Evolutionary conservation across 23 tunicate species (phyloP).

Genomic region (Ascidia mentula): DNA sequence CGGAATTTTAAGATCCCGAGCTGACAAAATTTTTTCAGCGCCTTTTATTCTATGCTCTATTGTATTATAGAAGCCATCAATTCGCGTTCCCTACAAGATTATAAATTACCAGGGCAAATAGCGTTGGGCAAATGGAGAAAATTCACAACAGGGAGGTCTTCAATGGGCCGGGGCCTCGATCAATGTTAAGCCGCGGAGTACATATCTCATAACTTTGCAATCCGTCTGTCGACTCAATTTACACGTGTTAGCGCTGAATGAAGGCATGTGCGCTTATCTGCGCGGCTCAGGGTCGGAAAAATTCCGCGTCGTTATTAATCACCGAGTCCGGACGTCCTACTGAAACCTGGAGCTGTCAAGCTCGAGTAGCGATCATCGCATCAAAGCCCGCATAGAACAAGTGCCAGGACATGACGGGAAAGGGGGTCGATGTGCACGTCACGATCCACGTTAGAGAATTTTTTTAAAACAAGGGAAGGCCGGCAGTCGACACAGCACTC

Average conservation of each 20-base stretch:
- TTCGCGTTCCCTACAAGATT: not conserved
- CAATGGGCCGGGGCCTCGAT: not conserved
- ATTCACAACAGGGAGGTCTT: not conserved
- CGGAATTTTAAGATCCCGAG: conserved; percentile 4
- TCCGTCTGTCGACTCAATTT: not conserved
- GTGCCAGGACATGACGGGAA: not conserved
- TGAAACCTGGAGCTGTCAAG: not conserved
- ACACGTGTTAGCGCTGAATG: not conserved
- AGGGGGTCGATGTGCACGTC: not conserved
- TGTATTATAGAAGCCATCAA: not conserved
- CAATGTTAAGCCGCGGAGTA: not conserved
- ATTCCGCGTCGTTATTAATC: conserved; percentile 1
- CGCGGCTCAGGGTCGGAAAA: not conserved
- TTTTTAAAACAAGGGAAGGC: conserved; percentile 7
- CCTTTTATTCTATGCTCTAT: too few relatives aligned
- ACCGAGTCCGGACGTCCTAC: not conserved
- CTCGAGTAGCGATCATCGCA: conserved; percentile 12
- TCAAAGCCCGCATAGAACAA: not conserved
- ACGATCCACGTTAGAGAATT: not conserved
- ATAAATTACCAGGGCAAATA: not conserved
- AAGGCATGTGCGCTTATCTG: conserved; percentile 1
- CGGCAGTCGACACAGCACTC: conserved; percentile 12
- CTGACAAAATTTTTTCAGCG: not conserved
- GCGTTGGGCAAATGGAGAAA: not conserved
- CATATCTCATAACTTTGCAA: not conserved